Evolutionary conservation across 1,140 invertebrate species (phyloP).

Genomic region (Drosophila elegans): DNA sequence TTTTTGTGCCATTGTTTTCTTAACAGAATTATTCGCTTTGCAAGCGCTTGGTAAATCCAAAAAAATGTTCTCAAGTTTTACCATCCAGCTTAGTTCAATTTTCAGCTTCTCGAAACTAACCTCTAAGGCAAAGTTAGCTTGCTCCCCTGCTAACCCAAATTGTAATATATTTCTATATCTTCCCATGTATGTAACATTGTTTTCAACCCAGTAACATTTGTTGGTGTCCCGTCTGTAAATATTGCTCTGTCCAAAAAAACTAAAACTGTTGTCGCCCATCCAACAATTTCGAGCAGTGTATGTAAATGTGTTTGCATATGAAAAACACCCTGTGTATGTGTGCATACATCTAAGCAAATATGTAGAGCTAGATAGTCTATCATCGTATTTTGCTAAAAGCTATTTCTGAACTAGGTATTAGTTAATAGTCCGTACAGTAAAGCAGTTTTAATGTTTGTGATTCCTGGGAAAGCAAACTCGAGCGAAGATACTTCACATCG

Average conservation of each 20-base stretch:
- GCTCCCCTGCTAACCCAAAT: constrained; percentile 53
- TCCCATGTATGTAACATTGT: constrained; percentile 40
- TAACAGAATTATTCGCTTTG: constrained; percentile 13
- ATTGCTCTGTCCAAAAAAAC: constrained; percentile 48
- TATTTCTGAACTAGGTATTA: constrained; percentile 66
- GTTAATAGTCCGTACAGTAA: constrained; percentile 51
- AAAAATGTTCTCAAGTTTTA: constrained; percentile 14
- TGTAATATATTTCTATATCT: constrained; percentile 56
- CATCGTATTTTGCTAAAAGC: constrained; percentile 47
- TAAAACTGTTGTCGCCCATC: constrained; percentile 43
- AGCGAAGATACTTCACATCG: constrained; percentile 8
- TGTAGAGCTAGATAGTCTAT: constrained; percentile 64
- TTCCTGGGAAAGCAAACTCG: constrained; percentile 25
- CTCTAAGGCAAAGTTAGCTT: constrained; percentile 40
- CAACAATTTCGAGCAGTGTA: constrained; percentile 33
- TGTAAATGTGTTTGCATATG: constrained; percentile 70
- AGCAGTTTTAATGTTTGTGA: constrained; percentile 42
- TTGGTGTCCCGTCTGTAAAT: constrained; percentile 69
- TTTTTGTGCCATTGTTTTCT: neutral
- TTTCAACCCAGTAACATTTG: constrained; percentile 29
- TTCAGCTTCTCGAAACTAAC: constrained; percentile 45
- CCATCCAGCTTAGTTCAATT: constrained; percentile 39
- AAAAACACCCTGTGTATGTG: constrained; percentile 63
- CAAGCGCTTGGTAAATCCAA: constrained; percentile 45
- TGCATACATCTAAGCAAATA: constrained; percentile 40